Evolutionary conservation across 2,888 invertebrate species (phyloP), one percentile per base, ranked within the genome.

Genomic region (Frankliniella fusca): DNA sequence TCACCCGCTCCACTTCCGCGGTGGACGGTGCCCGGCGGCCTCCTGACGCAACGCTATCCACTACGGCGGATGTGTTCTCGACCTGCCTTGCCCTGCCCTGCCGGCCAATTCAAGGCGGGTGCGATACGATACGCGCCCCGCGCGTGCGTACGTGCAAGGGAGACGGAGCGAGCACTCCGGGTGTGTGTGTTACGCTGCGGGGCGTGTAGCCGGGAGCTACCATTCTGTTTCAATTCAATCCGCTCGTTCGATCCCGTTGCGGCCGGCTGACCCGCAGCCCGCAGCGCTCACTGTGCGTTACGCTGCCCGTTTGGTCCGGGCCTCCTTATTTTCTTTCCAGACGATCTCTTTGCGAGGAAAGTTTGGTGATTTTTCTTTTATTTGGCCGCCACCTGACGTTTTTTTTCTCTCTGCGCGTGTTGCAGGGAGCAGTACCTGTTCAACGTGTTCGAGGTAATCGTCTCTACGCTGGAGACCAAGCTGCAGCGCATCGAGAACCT

Each of bases 391-490:
- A 5, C 5, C 38, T 38, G 38, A 38, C 38, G 2, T 38, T 38
- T 38, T 38, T 38, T 38, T 38, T 38, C 38, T 38, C 38, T 38
- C 38, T 5, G 38, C 5, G 38, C 38, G 5, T 9, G 87, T 92
- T 92, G 84, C 93, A 95, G 95, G 89, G 95, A 95, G 88, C 94
- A 95, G 88, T 95, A 95, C 88, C 91, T 96, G 84, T 93, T 95
- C 89, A 94, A 94, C 88, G 94, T 96, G 82, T 96, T 96, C 89
- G 96, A 96, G 89, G 95, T 95, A 82, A 95, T 97, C 85, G 95
- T 96, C 83, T 94, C 95, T 85, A 96, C 95, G 48, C 89, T 96
- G 85, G 96, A 96, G 88, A 94, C 95, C 9, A 96, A 96, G 89
- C 90, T 96, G 20, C 95, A 95, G 87, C 91, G 95, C 85, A 95